Conservation (phyloP, 2,797 vertebrate species). For the Mastacembelus armatus region DNA sequence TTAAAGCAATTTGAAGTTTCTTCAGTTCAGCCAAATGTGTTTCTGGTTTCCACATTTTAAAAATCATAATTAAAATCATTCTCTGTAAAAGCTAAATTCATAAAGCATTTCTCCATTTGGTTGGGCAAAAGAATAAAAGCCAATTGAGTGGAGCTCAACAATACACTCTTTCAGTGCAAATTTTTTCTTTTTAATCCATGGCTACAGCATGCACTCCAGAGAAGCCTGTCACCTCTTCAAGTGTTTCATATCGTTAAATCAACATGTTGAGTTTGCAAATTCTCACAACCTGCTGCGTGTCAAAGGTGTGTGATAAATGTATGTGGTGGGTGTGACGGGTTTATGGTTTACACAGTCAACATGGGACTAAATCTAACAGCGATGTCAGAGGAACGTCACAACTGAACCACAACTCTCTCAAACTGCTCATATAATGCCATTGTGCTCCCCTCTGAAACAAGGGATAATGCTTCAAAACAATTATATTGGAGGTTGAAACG, state of each 20-base stretch:
- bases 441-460: constrained; percentile 94
- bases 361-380: constrained; percentile 75
- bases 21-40: constrained; percentile 46
- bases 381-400: constrained; percentile 76
- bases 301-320: constrained; percentile 49
- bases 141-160: constrained; percentile 54
- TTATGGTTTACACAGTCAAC: constrained; percentile 59
- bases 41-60: constrained; percentile 31
- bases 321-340: constrained; percentile 40
- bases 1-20: constrained; percentile 2
- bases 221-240: constrained; percentile 66
- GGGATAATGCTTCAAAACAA: constrained; percentile 92
- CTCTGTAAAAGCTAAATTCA: constrained; percentile 36
- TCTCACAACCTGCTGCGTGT: constrained; percentile 54
- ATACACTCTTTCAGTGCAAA: constrained; percentile 80
- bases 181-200: constrained; percentile 26
- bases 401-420: constrained; percentile 82
- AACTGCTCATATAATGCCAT: constrained; percentile 88
- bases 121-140: constrained; percentile 56
- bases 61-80: constrained; percentile 52
- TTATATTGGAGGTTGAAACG: constrained; percentile 87
- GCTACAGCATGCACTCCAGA: constrained; percentile 54
- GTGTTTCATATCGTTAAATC: constrained; percentile 70
- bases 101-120: constrained; percentile 27
- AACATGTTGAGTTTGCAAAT: constrained; percentile 57